phyloP scores from a whole-genome alignment of 2,113 vertebrate genomes.

The Mesoclemmys tuberculata region DNA sequence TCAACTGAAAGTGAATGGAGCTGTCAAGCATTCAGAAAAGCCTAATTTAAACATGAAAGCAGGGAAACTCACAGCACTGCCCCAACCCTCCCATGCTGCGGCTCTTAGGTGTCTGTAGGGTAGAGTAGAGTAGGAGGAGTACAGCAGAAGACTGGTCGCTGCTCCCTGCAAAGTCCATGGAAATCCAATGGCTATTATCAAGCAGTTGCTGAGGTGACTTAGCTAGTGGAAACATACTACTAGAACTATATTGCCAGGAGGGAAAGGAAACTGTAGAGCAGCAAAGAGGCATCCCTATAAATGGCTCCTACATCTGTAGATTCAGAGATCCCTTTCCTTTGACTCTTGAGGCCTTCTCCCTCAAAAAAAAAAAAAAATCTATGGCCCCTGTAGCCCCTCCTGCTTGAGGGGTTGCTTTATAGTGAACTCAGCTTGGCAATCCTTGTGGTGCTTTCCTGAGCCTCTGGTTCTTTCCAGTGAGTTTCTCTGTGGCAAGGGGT shows the following conservation, averaged over 20 bases:
- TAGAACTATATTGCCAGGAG: not conserved
- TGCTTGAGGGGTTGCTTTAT: not conserved
- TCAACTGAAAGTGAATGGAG: not conserved
- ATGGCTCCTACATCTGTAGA: not conserved
- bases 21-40: not conserved
- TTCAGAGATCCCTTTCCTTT: not conserved
- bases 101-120: not conserved
- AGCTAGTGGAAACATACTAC: not conserved
- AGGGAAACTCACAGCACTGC: not conserved
- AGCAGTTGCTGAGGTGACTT: not conserved
- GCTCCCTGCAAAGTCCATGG: not conserved
- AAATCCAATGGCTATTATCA: not conserved
- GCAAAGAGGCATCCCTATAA: not conserved
- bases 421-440: not conserved
- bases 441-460: not conserved
- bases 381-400: not conserved
- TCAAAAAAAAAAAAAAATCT: not conserved
- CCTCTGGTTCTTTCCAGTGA: not conserved
- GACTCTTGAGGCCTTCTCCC: not conserved
- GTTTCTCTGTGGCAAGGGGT: not conserved
- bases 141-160: not conserved
- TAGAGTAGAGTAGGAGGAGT: not conserved
- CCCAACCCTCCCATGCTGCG: not conserved
- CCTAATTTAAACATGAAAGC: not conserved
- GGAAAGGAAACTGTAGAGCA: not conserved